These are phyloP conservation scores for Melanotaenia trifasciata DNA, from an alignment of 2,797 vertebrate species.

Conservation along the genomic window DNA sequence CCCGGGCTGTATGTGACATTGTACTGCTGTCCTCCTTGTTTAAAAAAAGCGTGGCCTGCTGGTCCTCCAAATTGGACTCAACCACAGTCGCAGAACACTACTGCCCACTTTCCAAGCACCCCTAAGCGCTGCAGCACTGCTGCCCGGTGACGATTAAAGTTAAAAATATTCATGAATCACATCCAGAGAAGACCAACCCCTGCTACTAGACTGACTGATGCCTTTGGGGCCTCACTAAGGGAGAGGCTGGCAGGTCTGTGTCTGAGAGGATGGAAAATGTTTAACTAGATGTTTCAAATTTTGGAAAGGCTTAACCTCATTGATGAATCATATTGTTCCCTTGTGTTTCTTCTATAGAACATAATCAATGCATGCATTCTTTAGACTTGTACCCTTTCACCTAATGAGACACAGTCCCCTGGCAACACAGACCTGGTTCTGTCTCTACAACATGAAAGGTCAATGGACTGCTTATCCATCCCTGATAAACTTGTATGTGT, in stretches of 20 bases:
- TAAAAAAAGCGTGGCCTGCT: constrained; percentile 29
- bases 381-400: neutral
- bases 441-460: constrained; percentile 7
- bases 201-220: constrained; percentile 31
- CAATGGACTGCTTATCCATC: neutral
- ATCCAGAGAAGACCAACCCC: constrained; percentile 58
- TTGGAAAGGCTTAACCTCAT: neutral
- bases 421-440: neutral
- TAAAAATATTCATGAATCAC: constrained; percentile 80
- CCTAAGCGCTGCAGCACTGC: constrained; percentile 28
- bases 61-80: constrained; percentile 54
- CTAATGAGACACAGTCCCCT: constrained; percentile 1
- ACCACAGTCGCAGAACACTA: constrained; percentile 38
- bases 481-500: constrained; percentile 12
- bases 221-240: constrained; percentile 40
- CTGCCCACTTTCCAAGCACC: constrained; percentile 55
- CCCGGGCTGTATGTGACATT: constrained; percentile 62
- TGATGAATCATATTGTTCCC: neutral
- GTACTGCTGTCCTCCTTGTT: constrained; percentile 56
- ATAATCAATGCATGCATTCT: neutral
- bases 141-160: constrained; percentile 64
- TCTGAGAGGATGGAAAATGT: constrained; percentile 41
- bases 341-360: neutral
- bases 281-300: constrained; percentile 6
- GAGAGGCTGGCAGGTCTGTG: constrained; percentile 23